A percentile compares a stretch with the other conserved stretches of the same genome.
Conservation (phyloP, 2,113 vertebrate genomes). For the Spea multiplicata region DNA sequence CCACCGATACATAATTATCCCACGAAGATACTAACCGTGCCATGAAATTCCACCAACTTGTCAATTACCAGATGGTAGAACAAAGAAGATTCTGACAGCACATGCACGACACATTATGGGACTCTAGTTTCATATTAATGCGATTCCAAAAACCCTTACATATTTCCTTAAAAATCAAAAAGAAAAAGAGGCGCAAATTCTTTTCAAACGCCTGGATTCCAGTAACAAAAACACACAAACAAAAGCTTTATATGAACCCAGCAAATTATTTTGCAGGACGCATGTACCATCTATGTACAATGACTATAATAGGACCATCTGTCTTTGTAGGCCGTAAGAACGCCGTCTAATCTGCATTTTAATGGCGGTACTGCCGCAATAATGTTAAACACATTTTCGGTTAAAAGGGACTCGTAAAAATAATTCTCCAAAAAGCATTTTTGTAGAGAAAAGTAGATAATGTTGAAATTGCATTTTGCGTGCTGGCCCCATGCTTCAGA, state of each 20-base stretch:
- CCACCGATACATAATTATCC: constrained; percentile 47
- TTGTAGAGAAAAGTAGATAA: neutral
- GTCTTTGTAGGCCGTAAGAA: neutral
- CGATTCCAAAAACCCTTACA: neutral
- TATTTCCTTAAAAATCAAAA: neutral
- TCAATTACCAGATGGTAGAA: constrained; percentile 51
- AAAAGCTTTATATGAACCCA: neutral
- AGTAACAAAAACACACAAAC: neutral
- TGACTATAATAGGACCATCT: neutral
- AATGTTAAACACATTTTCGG: constrained; percentile 3
- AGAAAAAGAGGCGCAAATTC: neutral
- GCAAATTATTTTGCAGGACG: constrained; percentile 2
- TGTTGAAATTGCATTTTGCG: neutral
- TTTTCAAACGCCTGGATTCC: neutral
- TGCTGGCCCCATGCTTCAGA: neutral
- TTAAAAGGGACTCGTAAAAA: constrained; percentile 6
- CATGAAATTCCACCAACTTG: constrained; percentile 51
- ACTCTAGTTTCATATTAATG: constrained; percentile 13
- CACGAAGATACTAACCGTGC: constrained; percentile 50
- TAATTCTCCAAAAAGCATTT: constrained; percentile 2
- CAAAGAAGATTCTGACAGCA: constrained; percentile 46
- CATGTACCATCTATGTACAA: neutral
- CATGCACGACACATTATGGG: constrained; percentile 15
- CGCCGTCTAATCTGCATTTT: constrained; percentile 16
- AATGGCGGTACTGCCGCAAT: neutral